Base-by-base conservation (phyloP, 2,113 vertebrate genomes). In the Xiphias gladius region DNA sequence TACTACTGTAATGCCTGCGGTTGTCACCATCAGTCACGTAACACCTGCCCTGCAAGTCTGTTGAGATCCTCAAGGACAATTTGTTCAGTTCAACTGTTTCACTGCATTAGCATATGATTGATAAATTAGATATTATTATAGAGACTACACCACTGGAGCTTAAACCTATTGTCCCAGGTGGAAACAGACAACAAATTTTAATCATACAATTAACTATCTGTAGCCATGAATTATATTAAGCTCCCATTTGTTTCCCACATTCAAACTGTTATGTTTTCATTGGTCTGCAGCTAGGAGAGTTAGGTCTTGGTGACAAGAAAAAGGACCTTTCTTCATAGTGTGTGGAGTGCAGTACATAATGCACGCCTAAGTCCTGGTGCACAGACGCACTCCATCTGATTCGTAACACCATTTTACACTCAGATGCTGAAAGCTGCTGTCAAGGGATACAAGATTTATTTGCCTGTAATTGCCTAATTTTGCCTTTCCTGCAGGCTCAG, bases 401-500 rank as follows among this genome's bases (percentile, higher is more conserved):
- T 93, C 86, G 86, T 91, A 91, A 92, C 89, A 90, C 83, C 81
- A 91, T 90, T 93, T 93, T 90, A 85, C 79, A 89, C 87, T 87
- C 84, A 73, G 83, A 83, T 84, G 88, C 76, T 93, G 90, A 93
- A 90, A 91, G 91, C 91, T 83, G 73, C 92, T 91, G 91, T 93
- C 88, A 88, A 66, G 86, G 86, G 85, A 87, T 88, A 90, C 82
- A 89, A 93, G 87, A 94, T 95, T 95, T 95, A 95, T 94, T 94
- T 92, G 85, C 78, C 88, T 89, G 82, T 93, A 95, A 95, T 94
- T 94, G 88, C 84, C 91, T 92, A 94, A 93, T 93, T 94, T 92
- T 91, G 76, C 89, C 85, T 91, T 91, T 92, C 88, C 91, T 92
- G 79, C 70, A 83, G 86, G 78, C 86, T 79, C 88, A 58, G 81